Evolutionary conservation across 2,888 invertebrate genomes (phyloP).

Genomic region (Creontiades dilutus): DNA sequence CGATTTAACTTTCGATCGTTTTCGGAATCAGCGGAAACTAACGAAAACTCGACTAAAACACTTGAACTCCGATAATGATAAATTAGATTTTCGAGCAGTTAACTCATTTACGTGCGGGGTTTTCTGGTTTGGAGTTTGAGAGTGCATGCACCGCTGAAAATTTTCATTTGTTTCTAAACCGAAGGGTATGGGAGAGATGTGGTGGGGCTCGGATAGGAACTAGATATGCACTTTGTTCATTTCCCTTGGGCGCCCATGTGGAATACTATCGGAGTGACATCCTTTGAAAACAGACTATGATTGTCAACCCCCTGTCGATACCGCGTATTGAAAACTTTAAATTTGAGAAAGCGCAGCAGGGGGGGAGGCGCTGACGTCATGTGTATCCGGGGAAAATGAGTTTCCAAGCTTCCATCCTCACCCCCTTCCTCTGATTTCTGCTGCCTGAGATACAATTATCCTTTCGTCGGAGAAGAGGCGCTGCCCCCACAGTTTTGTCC

Average conservation of each 20-base stretch:
- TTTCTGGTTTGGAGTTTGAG: neutral
- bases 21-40: neutral
- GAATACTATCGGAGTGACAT: conserved; percentile 57
- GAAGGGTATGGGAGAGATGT: conserved; percentile 46
- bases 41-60: conserved; percentile 14
- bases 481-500: conserved; percentile 1
- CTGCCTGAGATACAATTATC: conserved; percentile 63
- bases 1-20: conserved; percentile 46
- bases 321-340: conserved; percentile 50
- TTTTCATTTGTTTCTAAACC: conserved; percentile 62
- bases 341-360: conserved; percentile 53
- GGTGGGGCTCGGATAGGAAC: conserved; percentile 55
- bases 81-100: conserved; percentile 50
- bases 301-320: conserved; percentile 52
- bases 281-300: conserved; percentile 62
- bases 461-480: conserved; percentile 42
- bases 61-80: conserved; percentile 48
- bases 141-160: conserved; percentile 48
- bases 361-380: conserved; percentile 50
- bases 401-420: conserved; percentile 8
- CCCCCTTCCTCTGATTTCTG: neutral
- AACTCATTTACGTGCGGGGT: conserved; percentile 38
- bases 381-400: conserved; percentile 61
- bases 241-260: conserved; percentile 62
- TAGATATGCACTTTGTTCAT: conserved; percentile 68